Conservation (phyloP, 2,888 invertebrate species). For the Himalopsyche anomala region DNA sequence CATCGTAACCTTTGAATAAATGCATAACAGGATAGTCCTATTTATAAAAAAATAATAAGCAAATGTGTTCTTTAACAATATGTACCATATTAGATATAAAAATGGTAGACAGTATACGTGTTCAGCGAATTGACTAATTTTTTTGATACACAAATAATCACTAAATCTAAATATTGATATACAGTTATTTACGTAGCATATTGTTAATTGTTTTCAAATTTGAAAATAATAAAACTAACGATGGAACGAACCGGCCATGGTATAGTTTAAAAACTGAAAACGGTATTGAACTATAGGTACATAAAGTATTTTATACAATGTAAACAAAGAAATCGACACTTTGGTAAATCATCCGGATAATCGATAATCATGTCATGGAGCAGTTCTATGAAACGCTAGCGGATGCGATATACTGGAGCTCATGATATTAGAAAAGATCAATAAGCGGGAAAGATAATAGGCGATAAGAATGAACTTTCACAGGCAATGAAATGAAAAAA, state of each 20-base stretch:
- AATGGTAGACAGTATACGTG: neutral
- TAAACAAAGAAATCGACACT: neutral
- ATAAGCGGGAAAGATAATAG: neutral
- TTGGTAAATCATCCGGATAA: constrained; percentile 6
- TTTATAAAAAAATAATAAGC: constrained; percentile 16
- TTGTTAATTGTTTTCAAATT: neutral
- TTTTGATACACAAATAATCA: neutral
- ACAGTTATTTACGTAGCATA: neutral
- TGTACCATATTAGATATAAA: constrained; percentile 12
- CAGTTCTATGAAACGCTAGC: constrained; percentile 3
- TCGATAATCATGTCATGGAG: neutral
- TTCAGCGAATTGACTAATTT: neutral
- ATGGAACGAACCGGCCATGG: neutral
- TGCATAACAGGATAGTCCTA: constrained; percentile 9
- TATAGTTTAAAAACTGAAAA: neutral
- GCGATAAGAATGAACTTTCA: neutral
- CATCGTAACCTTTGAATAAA: constrained; percentile 22
- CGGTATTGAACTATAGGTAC: neutral
- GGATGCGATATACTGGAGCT: neutral
- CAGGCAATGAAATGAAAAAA: neutral
- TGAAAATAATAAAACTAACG: neutral
- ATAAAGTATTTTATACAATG: neutral
- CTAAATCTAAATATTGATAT: neutral
- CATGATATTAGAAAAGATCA: neutral
- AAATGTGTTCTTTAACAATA: neutral